Evolutionary conservation across 2,888 invertebrate genomes (phyloP).

Genomic region (Melanotus villosus): DNA sequence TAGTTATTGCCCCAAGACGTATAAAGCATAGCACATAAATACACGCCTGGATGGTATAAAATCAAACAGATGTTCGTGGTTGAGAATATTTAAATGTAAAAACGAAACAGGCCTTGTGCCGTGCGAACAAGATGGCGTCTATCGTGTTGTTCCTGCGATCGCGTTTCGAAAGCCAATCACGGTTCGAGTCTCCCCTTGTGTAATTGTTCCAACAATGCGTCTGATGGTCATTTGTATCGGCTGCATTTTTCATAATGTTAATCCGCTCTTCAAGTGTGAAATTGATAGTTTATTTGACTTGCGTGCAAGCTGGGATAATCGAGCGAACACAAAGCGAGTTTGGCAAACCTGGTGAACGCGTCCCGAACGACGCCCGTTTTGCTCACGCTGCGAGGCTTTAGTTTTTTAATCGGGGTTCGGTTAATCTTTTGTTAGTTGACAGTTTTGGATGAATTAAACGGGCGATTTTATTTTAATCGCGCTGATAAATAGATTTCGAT

Average conservation of each 20-base stretch:
- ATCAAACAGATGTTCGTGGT: conserved; percentile 43
- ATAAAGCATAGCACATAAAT: conserved; percentile 44
- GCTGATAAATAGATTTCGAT: conserved; percentile 55
- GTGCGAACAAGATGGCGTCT: conserved; percentile 50
- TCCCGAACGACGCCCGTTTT: conserved; percentile 14
- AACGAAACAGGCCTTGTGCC: conserved; percentile 41
- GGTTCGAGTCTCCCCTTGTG: conserved; percentile 47
- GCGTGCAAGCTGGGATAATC: conserved; percentile 49
- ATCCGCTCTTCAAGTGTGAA: conserved; percentile 56
- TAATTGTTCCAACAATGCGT: conserved; percentile 45
- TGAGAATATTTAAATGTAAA: conserved; percentile 45
- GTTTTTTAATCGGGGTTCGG: conserved; percentile 46
- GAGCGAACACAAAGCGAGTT: conserved; percentile 42
- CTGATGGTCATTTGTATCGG: conserved; percentile 43
- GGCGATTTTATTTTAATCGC: conserved; percentile 51
- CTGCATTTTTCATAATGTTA: conserved; percentile 44
- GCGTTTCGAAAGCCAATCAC: conserved; percentile 47
- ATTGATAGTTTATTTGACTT: conserved; percentile 59
- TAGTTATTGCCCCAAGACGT: conserved; percentile 30
- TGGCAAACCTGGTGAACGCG: conserved; percentile 26
- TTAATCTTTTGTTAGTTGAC: conserved; percentile 50
- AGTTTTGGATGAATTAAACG: conserved; percentile 48
- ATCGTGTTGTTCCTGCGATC: conserved; percentile 37
- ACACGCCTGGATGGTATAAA: conserved; percentile 33
- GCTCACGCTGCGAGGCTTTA: conserved; percentile 35